phyloP scores from a whole-genome alignment of 1,140 invertebrate genomes.

The Orussus abietinus region DNA sequence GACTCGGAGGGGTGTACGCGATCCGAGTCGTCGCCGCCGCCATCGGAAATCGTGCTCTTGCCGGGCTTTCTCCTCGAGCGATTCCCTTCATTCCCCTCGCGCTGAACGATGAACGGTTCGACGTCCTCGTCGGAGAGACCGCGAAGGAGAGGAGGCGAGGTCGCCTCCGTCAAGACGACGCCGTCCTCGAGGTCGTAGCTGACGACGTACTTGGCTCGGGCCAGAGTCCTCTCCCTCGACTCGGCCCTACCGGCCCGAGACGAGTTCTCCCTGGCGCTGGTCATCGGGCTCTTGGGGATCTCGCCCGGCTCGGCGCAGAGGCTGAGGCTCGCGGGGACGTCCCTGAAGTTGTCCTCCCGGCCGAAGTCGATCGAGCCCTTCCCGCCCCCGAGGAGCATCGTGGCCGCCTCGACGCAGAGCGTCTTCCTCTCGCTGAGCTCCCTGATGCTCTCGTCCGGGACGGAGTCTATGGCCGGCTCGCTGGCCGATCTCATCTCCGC shows the following conservation, averaged over 20 bases:
- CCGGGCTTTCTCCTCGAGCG: constrained; percentile 30
- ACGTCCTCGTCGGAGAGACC: constrained; percentile 44
- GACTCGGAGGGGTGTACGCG: constrained; percentile 38
- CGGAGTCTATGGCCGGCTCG: constrained; percentile 45
- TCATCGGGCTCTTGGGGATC: constrained; percentile 47
- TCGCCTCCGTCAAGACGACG: constrained; percentile 41
- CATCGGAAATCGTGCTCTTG: constrained; percentile 44
- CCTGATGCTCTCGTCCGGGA: constrained; percentile 41
- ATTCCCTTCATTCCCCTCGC: constrained; percentile 19
- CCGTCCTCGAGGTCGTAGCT: constrained; percentile 45
- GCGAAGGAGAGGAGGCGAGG: too few species aligned
- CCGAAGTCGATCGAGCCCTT: constrained; percentile 39
- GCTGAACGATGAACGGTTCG: constrained; percentile 36
- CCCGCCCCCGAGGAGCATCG: constrained; percentile 8
- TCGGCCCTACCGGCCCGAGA: background rate
- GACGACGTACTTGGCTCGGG: constrained; percentile 43
- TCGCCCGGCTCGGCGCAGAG: constrained; percentile 46
- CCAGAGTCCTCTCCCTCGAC: constrained; percentile 22
- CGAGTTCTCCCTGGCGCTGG: constrained; percentile 32
- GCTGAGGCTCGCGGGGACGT: constrained; percentile 42
- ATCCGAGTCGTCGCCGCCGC: constrained; percentile 47
- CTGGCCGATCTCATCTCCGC: constrained; percentile 47
- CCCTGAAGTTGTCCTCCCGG: constrained; percentile 37
- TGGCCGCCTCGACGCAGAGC: constrained; percentile 38
- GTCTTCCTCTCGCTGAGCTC: constrained; percentile 40